phyloP scores from a whole-genome alignment of 2,113 vertebrate species.

The Piprites chloris region DNA sequence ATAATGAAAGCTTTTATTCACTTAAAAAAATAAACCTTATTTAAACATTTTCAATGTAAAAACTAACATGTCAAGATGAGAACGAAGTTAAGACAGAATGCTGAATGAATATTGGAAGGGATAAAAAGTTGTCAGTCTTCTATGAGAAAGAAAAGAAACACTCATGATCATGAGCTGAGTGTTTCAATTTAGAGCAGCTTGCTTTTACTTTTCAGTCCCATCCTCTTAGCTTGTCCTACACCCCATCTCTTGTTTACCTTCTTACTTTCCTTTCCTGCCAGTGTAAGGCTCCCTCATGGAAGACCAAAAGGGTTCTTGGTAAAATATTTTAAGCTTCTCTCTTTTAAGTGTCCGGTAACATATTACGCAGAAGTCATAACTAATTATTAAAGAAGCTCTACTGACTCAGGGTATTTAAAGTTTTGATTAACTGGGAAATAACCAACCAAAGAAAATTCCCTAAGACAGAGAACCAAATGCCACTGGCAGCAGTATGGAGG shows the following conservation, averaged over 20 bases:
- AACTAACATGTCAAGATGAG: not conserved
- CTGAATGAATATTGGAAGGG: not conserved
- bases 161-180: accelerated
- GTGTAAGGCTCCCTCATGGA: not conserved
- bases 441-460: not conserved
- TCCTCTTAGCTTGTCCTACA: not conserved
- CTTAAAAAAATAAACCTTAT: not conserved
- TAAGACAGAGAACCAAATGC: not conserved
- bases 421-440: not conserved
- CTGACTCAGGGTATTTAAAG: not conserved
- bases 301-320: not conserved
- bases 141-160: not conserved
- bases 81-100: not conserved
- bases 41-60: not conserved
- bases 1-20: not conserved
- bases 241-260: not conserved
- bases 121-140: not conserved
- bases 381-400: not conserved
- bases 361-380: not conserved
- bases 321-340: not conserved
- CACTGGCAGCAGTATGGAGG: not conserved
- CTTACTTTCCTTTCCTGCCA: not conserved
- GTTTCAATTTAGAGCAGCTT: not conserved
- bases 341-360: not conserved
- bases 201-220: not conserved